Percentiles rank a stretch among this genome's conserved stretches.
Evolutionary conservation across 1,140 invertebrate genomes (phyloP).

Genomic region (Drosophila nannoptera): DNA sequence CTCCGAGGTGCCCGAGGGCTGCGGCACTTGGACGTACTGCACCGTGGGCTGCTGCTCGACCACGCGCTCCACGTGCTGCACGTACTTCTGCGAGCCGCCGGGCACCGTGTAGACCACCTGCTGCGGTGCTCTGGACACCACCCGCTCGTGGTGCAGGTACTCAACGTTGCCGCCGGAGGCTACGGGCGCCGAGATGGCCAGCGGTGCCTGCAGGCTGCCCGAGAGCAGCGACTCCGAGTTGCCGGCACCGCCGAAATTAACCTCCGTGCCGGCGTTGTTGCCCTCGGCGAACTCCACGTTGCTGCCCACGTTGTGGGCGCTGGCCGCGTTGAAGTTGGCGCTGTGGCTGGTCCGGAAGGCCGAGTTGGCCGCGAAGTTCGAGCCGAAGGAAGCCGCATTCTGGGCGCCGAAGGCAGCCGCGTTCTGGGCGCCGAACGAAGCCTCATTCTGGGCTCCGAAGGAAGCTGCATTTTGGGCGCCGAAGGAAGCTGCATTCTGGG

Average conservation of each 20-base stretch:
- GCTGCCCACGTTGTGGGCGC: slow-evolving; percentile 52
- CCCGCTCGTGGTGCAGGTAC: slow-evolving; percentile 55
- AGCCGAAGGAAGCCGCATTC: slow-evolving; percentile 42
- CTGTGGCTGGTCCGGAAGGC: slow-evolving; percentile 59
- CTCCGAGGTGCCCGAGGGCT: slow-evolving; percentile 55
- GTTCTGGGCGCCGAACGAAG: slow-evolving; percentile 30
- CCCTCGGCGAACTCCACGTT: slow-evolving; percentile 61
- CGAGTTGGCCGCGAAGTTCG: slow-evolving; percentile 54
- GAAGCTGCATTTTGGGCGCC: slow-evolving; percentile 11
- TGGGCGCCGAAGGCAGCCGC: too few species aligned
- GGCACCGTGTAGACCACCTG: slow-evolving; percentile 51
- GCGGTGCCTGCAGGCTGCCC: slow-evolving; percentile 27
- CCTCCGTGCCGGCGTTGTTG: slow-evolving; percentile 57
- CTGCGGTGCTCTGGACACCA: slow-evolving; percentile 37
- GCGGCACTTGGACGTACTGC: slow-evolving; percentile 44
- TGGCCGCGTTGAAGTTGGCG: slow-evolving; percentile 55
- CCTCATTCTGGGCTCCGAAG: slow-evolving; percentile 16
- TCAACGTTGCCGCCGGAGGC: slow-evolving; percentile 47
- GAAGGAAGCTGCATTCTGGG: slow-evolving; percentile 12
- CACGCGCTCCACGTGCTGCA: slow-evolving; percentile 64
- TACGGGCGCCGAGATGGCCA: slow-evolving; percentile 20
- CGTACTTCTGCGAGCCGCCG: slow-evolving; percentile 58
- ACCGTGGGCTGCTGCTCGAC: slow-evolving; percentile 49
- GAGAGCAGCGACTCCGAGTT: slow-evolving; percentile 39
- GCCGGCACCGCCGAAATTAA: slow-evolving; percentile 50